Percentiles rank a stretch among this genome's conserved stretches.
These are phyloP conservation scores for Herpetotheres cachinnans DNA, from an alignment of 2,113 vertebrate genomes.

Conservation along the genomic window DNA sequence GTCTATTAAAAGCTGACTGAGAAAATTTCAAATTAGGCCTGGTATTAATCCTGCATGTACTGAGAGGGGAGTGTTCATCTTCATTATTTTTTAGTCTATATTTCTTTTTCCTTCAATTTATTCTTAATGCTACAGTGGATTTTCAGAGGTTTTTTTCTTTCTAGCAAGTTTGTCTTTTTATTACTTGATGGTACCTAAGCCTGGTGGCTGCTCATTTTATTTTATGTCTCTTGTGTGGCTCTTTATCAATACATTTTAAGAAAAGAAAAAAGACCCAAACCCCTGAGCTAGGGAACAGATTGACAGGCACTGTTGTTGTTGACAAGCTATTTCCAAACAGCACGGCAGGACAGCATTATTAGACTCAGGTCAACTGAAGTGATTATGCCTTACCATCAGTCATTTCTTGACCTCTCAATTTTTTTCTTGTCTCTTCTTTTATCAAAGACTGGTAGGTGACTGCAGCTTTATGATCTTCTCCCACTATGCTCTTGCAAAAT, in stretches of 20 bases:
- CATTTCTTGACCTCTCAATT: accelerated
- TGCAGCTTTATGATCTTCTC: not conserved
- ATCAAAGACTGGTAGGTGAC: not conserved
- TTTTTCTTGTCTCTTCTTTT: not conserved
- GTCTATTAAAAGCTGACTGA: not conserved
- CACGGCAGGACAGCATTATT: not conserved
- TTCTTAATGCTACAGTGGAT: not conserved
- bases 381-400: not conserved
- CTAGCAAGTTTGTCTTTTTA: not conserved
- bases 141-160: not conserved
- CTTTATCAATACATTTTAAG: not conserved
- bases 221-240: not conserved
- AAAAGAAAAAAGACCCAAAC: not conserved
- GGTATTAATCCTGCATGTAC: not conserved
- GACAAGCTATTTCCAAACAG: slow-evolving; percentile 24
- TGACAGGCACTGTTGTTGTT: not conserved
- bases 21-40: not conserved
- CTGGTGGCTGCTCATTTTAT: not conserved
- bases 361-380: not conserved
- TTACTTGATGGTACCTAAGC: not conserved
- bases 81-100: not conserved
- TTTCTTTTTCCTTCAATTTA: not conserved
- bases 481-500: not conserved
- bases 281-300: not conserved
- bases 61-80: not conserved